Evolutionary conservation across 2,113 vertebrate species (phyloP).

Genomic region (Chascanopsetta lugubris): DNA sequence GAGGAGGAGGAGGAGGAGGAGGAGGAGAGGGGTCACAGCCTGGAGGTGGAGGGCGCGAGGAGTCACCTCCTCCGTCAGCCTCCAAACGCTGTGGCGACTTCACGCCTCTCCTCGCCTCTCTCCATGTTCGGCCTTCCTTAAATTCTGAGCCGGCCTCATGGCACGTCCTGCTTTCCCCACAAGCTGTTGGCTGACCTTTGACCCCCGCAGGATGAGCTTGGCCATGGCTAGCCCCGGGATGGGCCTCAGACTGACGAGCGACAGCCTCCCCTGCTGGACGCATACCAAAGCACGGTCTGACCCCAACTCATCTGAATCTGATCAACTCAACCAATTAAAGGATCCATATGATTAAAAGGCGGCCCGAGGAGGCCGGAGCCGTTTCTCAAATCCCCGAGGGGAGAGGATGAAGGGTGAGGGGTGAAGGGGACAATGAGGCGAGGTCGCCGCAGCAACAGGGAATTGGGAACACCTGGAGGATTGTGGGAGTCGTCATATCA

Average conservation of each 20-base stretch:
- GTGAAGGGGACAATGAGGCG: constrained; percentile 39
- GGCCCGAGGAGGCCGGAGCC: constrained; percentile 50
- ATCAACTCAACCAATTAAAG: constrained; percentile 62
- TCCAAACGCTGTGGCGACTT: constrained; percentile 4
- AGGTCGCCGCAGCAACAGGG: constrained; percentile 54
- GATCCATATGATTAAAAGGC: constrained; percentile 45
- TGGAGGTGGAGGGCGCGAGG: constrained; percentile 47
- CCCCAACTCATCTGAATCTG: constrained; percentile 35
- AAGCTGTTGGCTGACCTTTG: constrained; percentile 59
- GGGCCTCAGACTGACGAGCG: constrained; percentile 47
- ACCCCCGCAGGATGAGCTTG: constrained; percentile 58
- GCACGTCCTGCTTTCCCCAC: constrained; percentile 25
- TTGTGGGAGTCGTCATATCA: constrained; percentile 64
- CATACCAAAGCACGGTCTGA: constrained; percentile 43
- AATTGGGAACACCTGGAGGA: constrained; percentile 77
- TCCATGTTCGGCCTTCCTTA: constrained; percentile 24
- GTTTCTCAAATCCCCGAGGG: constrained; percentile 16
- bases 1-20: constrained; percentile 27
- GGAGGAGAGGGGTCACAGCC: constrained; percentile 54
- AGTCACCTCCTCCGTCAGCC: constrained; percentile 47
- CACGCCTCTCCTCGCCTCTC: constrained; percentile 25
- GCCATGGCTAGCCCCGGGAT: constrained; percentile 13
- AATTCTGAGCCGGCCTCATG: constrained; percentile 39
- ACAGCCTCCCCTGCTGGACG: constrained; percentile 75
- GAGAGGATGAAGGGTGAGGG: constrained; percentile 46